Conservation (phyloP, 2,888 invertebrate genomes). For the Drosophila limbata region DNA sequence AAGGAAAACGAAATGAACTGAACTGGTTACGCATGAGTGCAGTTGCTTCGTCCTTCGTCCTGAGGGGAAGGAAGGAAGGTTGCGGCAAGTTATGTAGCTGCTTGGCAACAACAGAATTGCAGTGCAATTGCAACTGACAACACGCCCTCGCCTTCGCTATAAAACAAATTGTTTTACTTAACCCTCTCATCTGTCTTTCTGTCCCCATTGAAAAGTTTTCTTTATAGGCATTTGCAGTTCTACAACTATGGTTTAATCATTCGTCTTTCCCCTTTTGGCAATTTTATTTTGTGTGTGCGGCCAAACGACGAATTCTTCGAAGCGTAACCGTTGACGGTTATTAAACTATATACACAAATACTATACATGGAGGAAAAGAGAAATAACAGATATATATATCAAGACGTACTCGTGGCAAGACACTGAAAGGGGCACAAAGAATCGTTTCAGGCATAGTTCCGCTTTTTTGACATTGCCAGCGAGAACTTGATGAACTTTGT, state of each 20-base stretch:
- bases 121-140: conserved; percentile 50
- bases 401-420: conserved; percentile 28
- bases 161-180: conserved; percentile 38
- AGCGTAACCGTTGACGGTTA: conserved; percentile 81
- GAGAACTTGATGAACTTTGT: conserved; percentile 57
- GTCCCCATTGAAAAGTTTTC: conserved; percentile 30
- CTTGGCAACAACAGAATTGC: conserved; percentile 47
- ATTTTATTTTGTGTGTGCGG: conserved; percentile 25
- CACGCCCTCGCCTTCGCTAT: conserved; percentile 31
- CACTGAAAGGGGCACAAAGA: conserved; percentile 11
- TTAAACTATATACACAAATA: conserved; percentile 63
- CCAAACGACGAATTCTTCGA: conserved; percentile 62
- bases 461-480: conserved; percentile 54
- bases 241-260: conserved; percentile 17
- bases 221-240: conserved; percentile 29
- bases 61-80: conserved; percentile 18
- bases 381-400: conserved; percentile 54
- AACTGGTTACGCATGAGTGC: conserved; percentile 47
- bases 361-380: conserved; percentile 26
- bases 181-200: conserved; percentile 4
- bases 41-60: conserved; percentile 31
- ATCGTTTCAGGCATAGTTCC: conserved; percentile 78
- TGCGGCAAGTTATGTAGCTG: conserved; percentile 29
- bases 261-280: conserved; percentile 7
- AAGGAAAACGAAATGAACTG: conserved; percentile 11